Percentiles rank a stretch among this genome's conserved stretches.
phyloP scores from a whole-genome alignment of 2,797 vertebrate species.

The Enteromius viviparus region DNA sequence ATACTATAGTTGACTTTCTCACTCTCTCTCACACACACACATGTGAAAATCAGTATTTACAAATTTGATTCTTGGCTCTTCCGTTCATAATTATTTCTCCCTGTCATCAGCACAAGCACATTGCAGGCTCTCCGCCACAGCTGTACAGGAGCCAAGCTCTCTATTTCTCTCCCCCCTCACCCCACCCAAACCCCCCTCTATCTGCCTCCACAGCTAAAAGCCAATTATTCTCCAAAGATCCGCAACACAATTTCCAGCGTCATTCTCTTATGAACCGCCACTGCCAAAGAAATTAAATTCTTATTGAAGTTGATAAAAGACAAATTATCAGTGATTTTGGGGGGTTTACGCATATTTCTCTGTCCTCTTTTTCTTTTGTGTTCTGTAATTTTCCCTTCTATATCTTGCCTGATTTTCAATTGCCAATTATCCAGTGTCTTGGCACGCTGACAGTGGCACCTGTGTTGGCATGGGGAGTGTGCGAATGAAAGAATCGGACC shows the following conservation, averaged over 20 bases:
- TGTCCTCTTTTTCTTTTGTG: conserved; percentile 47
- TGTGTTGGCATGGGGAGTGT: conserved; percentile 55
- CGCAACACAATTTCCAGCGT: conserved; percentile 74
- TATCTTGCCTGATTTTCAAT: conserved; percentile 56
- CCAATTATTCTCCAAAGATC: conserved; percentile 79
- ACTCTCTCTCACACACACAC: conserved; percentile 27
- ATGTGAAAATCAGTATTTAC: conserved; percentile 70
- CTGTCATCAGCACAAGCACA: conserved; percentile 76
- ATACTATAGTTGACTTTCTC: conserved; percentile 52
- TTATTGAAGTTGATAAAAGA: conserved; percentile 67
- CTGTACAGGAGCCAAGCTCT: conserved; percentile 74
- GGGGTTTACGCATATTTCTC: conserved; percentile 53
- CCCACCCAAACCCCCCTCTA: conserved; percentile 64
- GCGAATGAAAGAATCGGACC: conserved; percentile 55
- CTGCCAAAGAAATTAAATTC: conserved; percentile 73
- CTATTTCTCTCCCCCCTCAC: conserved; percentile 62
- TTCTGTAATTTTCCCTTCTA: conserved; percentile 33
- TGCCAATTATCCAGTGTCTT: conserved; percentile 62
- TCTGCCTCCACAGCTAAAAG: conserved; percentile 74
- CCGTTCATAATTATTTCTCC: conserved; percentile 79
- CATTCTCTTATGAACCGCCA: conserved; percentile 70
- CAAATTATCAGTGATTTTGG: conserved; percentile 63
- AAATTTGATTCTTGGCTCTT: conserved; percentile 80
- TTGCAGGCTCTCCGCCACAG: conserved; percentile 72
- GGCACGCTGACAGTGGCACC: conserved; percentile 55